These are phyloP conservation scores for Caenorhabditis becei DNA, from an alignment of 2,888 invertebrate species.

Conservation along the genomic window DNA sequence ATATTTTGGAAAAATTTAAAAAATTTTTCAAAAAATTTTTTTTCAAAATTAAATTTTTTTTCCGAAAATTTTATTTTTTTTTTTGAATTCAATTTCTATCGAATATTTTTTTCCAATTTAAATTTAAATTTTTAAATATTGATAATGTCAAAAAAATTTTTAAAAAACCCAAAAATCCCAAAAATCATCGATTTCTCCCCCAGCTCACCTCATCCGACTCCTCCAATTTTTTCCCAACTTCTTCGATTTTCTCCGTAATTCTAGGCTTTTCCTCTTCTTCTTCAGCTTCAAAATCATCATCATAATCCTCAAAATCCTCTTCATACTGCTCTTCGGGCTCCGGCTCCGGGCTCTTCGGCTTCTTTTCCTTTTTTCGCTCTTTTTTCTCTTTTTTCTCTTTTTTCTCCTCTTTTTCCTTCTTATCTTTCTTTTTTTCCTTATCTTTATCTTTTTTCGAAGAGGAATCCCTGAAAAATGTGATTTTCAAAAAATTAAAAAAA, in stretches of 20 bases:
- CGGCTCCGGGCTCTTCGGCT: slow-evolving; percentile 29
- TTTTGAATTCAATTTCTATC: too few relatives aligned
- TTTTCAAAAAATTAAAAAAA: not conserved
- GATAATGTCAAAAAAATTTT: too few relatives aligned
- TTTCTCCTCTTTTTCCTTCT: slow-evolving; percentile 17
- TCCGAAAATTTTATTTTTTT: too few relatives aligned
- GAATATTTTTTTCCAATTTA: not conserved
- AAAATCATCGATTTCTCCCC: not conserved
- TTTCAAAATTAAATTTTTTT: too few relatives aligned
- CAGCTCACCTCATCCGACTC: not conserved
- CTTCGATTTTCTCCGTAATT: not conserved
- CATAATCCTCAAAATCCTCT: slow-evolving; percentile 61
- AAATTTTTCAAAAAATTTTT: too few relatives aligned
- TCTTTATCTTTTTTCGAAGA: slow-evolving; percentile 16
- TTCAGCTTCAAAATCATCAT: slow-evolving; percentile 56
- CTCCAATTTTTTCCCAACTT: not conserved
- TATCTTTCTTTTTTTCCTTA: slow-evolving; percentile 20
- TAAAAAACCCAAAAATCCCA: too few relatives aligned
- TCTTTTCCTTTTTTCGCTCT: slow-evolving; percentile 35
- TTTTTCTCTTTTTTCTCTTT: slow-evolving; percentile 30
- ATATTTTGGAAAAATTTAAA: too few relatives aligned
- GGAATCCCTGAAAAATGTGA: slow-evolving; percentile 17
- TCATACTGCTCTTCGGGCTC: slow-evolving; percentile 41
- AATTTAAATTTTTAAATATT: too few relatives aligned
- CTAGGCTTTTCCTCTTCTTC: slow-evolving; percentile 25